These are phyloP conservation scores for Pseudorhombus dupliciocellatus DNA, from an alignment of 2,113 vertebrate species.

Conservation along the genomic window DNA sequence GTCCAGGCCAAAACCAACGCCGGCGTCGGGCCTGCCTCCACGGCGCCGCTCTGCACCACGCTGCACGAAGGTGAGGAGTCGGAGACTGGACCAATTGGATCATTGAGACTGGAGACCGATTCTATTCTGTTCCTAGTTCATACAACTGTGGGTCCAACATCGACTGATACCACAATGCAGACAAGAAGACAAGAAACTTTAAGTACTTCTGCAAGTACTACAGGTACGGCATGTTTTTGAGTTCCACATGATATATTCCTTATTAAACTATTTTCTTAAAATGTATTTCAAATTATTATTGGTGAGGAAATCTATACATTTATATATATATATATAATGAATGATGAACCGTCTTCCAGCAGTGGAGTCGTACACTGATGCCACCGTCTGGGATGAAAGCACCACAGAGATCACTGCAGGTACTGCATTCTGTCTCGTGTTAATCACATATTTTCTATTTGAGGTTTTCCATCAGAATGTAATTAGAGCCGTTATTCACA, in stretches of 20 bases:
- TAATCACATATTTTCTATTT: not conserved
- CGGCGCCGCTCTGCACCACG: conserved; percentile 59
- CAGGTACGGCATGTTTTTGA: conserved; percentile 21
- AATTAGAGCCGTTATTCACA: not conserved
- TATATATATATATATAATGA: no score
- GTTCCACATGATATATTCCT: not conserved
- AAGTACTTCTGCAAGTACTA: not conserved
- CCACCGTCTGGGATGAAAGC: conserved; percentile 37
- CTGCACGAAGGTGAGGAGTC: conserved; percentile 56
- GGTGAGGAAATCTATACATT: not conserved
- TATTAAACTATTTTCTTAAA: not conserved
- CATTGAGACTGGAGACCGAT: not conserved
- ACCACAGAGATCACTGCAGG: conserved; percentile 34
- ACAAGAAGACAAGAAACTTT: not conserved
- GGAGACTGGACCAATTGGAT: not conserved
- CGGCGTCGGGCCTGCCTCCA: conserved; percentile 59
- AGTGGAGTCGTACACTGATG: not conserved
- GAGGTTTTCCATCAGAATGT: not conserved
- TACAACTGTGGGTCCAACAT: conserved; percentile 7
- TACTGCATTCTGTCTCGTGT: not conserved
- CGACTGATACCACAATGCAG: conserved; percentile 16
- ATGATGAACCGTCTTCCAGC: not conserved
- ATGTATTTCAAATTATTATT: not conserved
- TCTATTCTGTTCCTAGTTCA: conserved; percentile 38
- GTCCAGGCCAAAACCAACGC: conserved; percentile 61